Evolutionary conservation across 1,140 invertebrate genomes (phyloP).

Genomic region (Macrocentrus cingulum): DNA sequence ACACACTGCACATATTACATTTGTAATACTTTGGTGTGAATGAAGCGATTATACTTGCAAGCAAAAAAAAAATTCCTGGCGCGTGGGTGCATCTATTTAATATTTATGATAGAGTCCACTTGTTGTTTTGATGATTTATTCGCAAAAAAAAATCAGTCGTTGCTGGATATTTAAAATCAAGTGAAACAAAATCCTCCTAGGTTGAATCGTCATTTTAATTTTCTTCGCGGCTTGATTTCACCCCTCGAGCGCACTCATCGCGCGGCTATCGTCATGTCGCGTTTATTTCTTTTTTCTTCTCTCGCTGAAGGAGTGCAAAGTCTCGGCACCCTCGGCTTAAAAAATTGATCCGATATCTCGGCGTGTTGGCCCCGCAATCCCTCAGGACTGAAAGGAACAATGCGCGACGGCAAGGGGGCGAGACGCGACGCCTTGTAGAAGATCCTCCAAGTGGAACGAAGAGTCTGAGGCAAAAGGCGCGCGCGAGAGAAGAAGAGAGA

Average conservation of each 20-base stretch:
- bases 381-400: constrained; percentile 55
- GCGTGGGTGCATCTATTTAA: constrained; percentile 27
- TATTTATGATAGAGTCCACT: not conserved
- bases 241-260: constrained; percentile 30
- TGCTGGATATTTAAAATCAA: too few relatives aligned
- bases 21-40: too few relatives aligned
- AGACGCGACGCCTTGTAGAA: constrained; percentile 16
- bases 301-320: constrained; percentile 57
- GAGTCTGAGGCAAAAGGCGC: constrained; percentile 15
- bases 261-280: constrained; percentile 12
- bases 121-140: too few relatives aligned
- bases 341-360: constrained; percentile 55
- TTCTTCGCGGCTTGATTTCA: constrained; percentile 52
- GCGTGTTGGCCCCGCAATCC: constrained; percentile 55
- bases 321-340: constrained; percentile 58
- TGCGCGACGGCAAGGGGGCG: constrained; percentile 33
- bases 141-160: too few relatives aligned
- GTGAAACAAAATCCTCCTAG: constrained; percentile 24
- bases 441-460: constrained; percentile 19
- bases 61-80: constrained; percentile 27
- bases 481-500: constrained; percentile 20
- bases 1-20: too few relatives aligned
- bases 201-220: constrained; percentile 51
- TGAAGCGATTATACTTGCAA: constrained; percentile 13
- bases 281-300: constrained; percentile 27